phyloP scores from a whole-genome alignment of 1,140 invertebrate species.

The Akabosia matsudoensis region DNA sequence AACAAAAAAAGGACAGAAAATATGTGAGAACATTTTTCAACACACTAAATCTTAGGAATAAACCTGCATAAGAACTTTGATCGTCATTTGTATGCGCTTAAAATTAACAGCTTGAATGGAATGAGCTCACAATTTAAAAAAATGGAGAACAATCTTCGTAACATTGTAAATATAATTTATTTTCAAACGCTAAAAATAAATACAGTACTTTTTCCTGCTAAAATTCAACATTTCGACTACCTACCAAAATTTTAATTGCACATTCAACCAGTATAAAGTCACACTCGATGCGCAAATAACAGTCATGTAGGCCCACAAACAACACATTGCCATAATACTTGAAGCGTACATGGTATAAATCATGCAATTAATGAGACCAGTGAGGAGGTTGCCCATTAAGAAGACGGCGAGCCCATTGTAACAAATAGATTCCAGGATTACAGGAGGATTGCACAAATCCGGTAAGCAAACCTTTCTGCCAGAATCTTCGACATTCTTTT shows the following conservation, averaged over 20 bases:
- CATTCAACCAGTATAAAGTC: constrained; percentile 36
- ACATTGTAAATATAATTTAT: no score
- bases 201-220: no score
- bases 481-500: neutral
- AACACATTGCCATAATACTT: constrained; percentile 3
- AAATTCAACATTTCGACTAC: neutral
- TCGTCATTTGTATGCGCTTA: no score
- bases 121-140: no score
- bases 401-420: constrained; percentile 75
- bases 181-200: no score
- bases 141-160: no score
- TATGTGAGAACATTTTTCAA: no score
- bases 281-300: constrained; percentile 29
- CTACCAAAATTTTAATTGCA: constrained; percentile 46
- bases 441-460: constrained; percentile 49
- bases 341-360: constrained; percentile 61
- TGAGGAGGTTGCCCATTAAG: constrained; percentile 71
- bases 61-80: no score
- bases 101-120: no score
- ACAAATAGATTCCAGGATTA: constrained; percentile 65
- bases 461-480: constrained; percentile 28
- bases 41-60: no score
- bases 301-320: constrained; percentile 35
- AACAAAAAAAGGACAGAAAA: no score
- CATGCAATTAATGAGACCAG: constrained; percentile 71